A percentile compares a stretch with the other conserved stretches of the same genome.
These are phyloP conservation scores for Bombus polaris DNA, from an alignment of 1,140 invertebrate genomes.

Conservation along the genomic window DNA sequence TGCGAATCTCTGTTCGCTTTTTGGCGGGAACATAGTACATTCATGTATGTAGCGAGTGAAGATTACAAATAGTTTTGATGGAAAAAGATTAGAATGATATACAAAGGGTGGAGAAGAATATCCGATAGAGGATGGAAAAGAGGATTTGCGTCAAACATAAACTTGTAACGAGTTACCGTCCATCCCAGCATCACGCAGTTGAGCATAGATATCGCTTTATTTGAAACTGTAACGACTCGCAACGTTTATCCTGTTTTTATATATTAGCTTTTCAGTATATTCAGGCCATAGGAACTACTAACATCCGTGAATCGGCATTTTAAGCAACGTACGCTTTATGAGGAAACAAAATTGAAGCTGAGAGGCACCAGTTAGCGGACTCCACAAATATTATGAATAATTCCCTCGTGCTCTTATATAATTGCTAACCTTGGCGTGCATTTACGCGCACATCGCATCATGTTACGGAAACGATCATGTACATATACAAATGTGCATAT, in stretches of 20 bases:
- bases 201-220: neutral
- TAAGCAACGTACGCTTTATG: neutral
- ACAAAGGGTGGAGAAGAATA: neutral
- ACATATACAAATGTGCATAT: neutral
- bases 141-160: neutral
- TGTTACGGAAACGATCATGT: conserved; percentile 15
- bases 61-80: neutral
- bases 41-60: too few relatives aligned
- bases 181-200: neutral
- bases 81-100: neutral
- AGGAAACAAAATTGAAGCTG: neutral
- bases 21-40: neutral
- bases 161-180: neutral
- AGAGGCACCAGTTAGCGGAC: neutral
- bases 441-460: neutral
- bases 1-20: neutral
- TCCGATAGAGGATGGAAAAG: neutral
- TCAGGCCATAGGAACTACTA: neutral
- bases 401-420: neutral
- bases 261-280: too few relatives aligned
- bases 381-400: conserved; percentile 27
- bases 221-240: neutral
- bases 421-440: neutral
- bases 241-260: neutral
- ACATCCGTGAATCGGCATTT: neutral